Evolutionary conservation across 2,113 vertebrate genomes (phyloP).

Genomic region (Chionis minor): DNA sequence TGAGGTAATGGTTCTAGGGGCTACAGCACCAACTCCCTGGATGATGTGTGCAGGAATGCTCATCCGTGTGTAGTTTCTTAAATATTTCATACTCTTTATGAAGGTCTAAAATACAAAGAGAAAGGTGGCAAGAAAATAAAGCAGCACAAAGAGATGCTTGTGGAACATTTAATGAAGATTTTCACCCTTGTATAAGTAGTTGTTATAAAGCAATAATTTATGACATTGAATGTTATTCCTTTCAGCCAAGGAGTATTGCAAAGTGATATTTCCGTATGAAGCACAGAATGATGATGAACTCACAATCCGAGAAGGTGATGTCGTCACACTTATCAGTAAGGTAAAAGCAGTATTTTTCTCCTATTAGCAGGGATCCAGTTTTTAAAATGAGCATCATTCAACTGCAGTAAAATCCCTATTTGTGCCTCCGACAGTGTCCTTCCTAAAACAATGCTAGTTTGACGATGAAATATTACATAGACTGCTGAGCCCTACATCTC

Average conservation of each 20-base stretch:
- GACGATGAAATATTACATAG: neutral
- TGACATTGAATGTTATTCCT: slow-evolving; percentile 37
- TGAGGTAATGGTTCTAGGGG: neutral
- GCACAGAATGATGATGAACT: slow-evolving; percentile 97
- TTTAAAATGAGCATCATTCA: neutral
- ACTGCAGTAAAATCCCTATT: neutral
- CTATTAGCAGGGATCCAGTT: neutral
- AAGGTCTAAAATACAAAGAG: neutral
- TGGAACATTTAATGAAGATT: neutral
- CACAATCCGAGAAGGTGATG: slow-evolving; percentile 95
- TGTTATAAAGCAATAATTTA: slow-evolving; percentile 24
- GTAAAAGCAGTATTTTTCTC: slow-evolving; percentile 70
- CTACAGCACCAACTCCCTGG: neutral
- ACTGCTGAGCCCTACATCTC: neutral
- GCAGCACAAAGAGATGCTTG: neutral
- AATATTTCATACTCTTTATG: slow-evolving; percentile 29
- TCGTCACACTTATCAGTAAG: slow-evolving; percentile 92
- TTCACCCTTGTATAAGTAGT: neutral
- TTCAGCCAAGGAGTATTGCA: slow-evolving; percentile 93
- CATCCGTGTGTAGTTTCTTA: neutral
- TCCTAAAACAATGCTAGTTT: neutral
- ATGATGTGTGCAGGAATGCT: neutral
- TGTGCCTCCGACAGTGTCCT: neutral
- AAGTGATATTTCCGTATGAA: slow-evolving; percentile 96
- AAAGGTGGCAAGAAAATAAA: neutral